Evolutionary conservation across 2,888 invertebrate species (phyloP).

Genomic region (Platerodrilus igneus): DNA sequence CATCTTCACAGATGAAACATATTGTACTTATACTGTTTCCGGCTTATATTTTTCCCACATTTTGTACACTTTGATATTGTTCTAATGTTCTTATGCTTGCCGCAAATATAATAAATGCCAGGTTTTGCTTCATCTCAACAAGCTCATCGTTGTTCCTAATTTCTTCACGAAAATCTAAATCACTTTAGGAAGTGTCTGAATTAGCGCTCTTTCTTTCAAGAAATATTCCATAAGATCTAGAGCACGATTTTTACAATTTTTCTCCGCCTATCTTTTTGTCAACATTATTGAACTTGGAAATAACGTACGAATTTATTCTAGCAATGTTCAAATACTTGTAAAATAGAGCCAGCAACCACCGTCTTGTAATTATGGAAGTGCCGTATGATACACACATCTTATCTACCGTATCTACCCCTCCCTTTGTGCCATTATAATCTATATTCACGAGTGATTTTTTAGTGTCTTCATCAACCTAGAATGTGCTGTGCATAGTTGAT

Average conservation of each 20-base stretch:
- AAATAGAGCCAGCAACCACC: slow-evolving; percentile 30
- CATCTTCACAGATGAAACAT: too few species aligned
- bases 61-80: too few species aligned
- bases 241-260: slow-evolving; percentile 18
- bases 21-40: too few species aligned
- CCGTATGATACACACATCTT: slow-evolving; percentile 27
- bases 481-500: slow-evolving; percentile 28
- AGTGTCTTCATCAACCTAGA: slow-evolving; percentile 25
- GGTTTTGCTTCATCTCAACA: too few species aligned
- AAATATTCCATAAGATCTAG: slow-evolving; percentile 19
- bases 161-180: too few species aligned
- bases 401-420: slow-evolving; percentile 31
- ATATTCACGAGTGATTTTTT: slow-evolving; percentile 26
- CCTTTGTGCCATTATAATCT: slow-evolving; percentile 32
- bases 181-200: slow-evolving; percentile 14
- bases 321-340: slow-evolving; percentile 30
- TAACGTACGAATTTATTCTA: slow-evolving; percentile 25
- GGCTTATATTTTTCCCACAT: too few species aligned
- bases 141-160: too few species aligned
- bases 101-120: too few species aligned
- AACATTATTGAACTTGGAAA: slow-evolving; percentile 13
- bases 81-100: too few species aligned
- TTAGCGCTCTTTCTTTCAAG: slow-evolving; percentile 13
- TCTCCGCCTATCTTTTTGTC: slow-evolving; percentile 13
- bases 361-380: slow-evolving; percentile 23